Base-by-base conservation (phyloP, 1,140 invertebrate genomes). In the Wiebesia pumilae region DNA sequence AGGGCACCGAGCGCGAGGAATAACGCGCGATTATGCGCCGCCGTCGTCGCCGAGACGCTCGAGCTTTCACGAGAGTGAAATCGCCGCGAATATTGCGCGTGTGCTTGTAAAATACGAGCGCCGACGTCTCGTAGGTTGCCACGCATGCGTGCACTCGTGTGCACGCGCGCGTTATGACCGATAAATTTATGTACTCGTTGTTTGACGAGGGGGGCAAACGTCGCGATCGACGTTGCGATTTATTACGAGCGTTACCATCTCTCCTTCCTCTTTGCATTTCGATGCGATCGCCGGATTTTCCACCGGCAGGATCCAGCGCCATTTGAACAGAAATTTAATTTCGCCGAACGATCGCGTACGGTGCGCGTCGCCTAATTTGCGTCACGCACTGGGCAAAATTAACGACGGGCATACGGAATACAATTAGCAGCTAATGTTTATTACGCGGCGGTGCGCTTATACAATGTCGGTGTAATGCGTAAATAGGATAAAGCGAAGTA, bases 61-160 rank as follows among this genome's bases (percentile, higher is more conserved):
- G 87, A 90, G 92, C 92, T 93, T 93, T 93, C 92, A 90, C 91
- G 86, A 89, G 85, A 85, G 91, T 91, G 92, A 92, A 93, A 92
- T 91, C 89, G 88, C 80, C 88, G 40, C 54, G 82, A 85, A 2
- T 54, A 54, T 87, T 35, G 19, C n/a, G 69, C 62, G 27, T 16
- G 62, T n/a, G 62, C 81, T 69, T 38, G 24, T 71, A 82, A 71
- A 33, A 33, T 30, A 69, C 24, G 24, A 43, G 0, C 19, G 19
- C 43, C 73, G 73, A 24, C 27, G 12, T 47, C 24, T 77, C 30
- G 24, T 47, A 24, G 0, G 7, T n/a, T 30, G 43, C 14, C 27
- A 79, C n/a, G 77, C 77, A 79, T 79, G 47, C 77, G 77, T 79
- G 47, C 3, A 12, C 47, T 51, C 14, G 47, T 6, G 27, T 58